Percentiles rank a stretch among this genome's conserved stretches.
Conservation (phyloP, 2,888 invertebrate genomes). For the Noctuana brunneofusca region DNA sequence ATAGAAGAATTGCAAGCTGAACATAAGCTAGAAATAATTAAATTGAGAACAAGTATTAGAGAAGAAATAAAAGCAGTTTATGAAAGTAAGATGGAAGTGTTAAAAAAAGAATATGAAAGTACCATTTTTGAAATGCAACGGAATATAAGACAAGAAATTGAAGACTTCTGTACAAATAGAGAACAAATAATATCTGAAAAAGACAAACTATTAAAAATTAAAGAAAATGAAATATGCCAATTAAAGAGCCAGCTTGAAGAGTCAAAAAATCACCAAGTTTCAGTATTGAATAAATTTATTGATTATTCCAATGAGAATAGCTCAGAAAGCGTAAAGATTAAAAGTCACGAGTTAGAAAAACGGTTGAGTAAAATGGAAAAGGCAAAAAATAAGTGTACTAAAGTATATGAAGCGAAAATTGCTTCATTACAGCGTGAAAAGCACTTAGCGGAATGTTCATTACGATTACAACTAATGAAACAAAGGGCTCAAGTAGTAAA, state of each 20-base stretch:
- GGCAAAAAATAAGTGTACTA: conserved; percentile 57
- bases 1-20: conserved; percentile 60
- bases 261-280: conserved; percentile 54
- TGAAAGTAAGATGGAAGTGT: conserved; percentile 58
- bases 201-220: conserved; percentile 53
- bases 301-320: conserved; percentile 52
- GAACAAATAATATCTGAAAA: conserved; percentile 53
- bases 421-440: conserved; percentile 65
- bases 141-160: conserved; percentile 48
- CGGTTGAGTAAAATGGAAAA: conserved; percentile 65
- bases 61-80: conserved; percentile 54
- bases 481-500: conserved; percentile 66
- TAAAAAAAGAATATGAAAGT: conserved; percentile 54
- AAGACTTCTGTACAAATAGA: conserved; percentile 45
- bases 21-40: conserved; percentile 60
- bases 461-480: conserved; percentile 66
- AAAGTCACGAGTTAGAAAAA: conserved; percentile 60
- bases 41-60: conserved; percentile 50
- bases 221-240: conserved; percentile 56
- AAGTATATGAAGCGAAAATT: conserved; percentile 62
- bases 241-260: conserved; percentile 56
- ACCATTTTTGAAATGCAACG: conserved; percentile 51
- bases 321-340: conserved; percentile 47
- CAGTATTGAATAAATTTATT: conserved; percentile 52
- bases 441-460: conserved; percentile 64